Evolutionary conservation across 2,888 invertebrate species (phyloP).

Genomic region (Melieria crassipennis): DNA sequence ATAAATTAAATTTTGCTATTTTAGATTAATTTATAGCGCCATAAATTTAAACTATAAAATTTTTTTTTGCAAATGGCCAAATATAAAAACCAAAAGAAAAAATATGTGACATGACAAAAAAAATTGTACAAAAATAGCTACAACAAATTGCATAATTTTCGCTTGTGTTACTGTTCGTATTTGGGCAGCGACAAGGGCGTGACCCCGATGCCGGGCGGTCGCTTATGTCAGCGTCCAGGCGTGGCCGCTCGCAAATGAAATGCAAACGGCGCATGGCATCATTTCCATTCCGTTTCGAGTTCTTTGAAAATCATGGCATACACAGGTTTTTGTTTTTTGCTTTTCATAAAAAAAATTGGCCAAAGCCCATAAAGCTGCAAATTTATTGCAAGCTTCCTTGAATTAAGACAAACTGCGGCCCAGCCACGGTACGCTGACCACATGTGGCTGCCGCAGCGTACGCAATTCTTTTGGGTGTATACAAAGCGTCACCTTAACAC

Average conservation of each 20-base stretch:
- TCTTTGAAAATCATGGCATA: too few species aligned
- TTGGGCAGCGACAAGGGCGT: conserved; percentile 31
- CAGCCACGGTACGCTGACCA: too few species aligned
- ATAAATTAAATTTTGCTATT: conserved; percentile 31
- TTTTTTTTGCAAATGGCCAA: conserved; percentile 1
- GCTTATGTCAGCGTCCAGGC: not conserved
- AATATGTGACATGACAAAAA: not conserved
- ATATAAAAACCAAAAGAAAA: not conserved
- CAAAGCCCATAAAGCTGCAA: conserved; percentile 8
- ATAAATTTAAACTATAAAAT: conserved; percentile 35
- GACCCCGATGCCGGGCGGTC: not conserved
- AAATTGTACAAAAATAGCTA: conserved; percentile 10
- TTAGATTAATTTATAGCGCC: conserved; percentile 36
- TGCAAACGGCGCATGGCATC: too few species aligned
- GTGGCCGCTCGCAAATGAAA: too few species aligned
- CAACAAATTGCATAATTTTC: not conserved
- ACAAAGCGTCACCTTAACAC: too few species aligned
- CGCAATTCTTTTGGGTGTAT: too few species aligned
- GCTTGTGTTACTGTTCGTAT: not conserved
- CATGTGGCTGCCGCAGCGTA: too few species aligned
- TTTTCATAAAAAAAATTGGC: not conserved
- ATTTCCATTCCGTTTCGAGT: too few species aligned
- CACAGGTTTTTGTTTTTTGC: not conserved
- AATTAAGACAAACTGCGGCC: conserved; percentile 5
- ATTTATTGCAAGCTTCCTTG: conserved; percentile 23